Conservation (phyloP, 2,797 vertebrate species). For the Channa striata region DNA sequence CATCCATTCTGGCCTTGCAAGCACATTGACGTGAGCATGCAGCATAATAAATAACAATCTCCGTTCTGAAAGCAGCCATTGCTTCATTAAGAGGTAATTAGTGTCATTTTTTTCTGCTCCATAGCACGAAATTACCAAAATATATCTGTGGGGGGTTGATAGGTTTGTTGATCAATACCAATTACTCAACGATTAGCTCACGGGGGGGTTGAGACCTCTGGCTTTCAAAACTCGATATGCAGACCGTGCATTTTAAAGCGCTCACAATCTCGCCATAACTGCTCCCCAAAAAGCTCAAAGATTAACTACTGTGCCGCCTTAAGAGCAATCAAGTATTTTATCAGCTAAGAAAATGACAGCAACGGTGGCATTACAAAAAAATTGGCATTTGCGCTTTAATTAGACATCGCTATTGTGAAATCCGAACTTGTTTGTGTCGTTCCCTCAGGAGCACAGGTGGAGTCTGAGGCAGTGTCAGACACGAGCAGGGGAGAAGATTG, state of each 20-base stretch:
- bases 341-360: conserved; percentile 14
- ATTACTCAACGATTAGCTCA: conserved; percentile 58
- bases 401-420: conserved; percentile 12
- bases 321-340: conserved; percentile 18
- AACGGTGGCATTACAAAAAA: conserved; percentile 14
- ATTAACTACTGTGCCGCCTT: background rate
- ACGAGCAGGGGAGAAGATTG: conserved; percentile 28
- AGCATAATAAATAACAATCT: conserved; percentile 18
- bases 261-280: conserved; percentile 18
- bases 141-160: conserved; percentile 46
- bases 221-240: conserved; percentile 45
- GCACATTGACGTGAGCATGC: background rate
- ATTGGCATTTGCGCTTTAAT: conserved; percentile 34
- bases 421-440: conserved; percentile 39
- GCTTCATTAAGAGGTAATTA: conserved; percentile 48
- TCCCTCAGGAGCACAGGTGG: conserved; percentile 13
- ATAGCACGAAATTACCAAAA: conserved; percentile 38
- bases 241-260: background rate
- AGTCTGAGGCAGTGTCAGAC: conserved; percentile 21
- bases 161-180: conserved; percentile 61
- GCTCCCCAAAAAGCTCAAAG: conserved; percentile 8
- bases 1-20: conserved; percentile 2
- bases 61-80: conserved; percentile 24
- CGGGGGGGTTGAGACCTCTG: conserved; percentile 37
- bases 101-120: conserved; percentile 19